Percentiles rank a stretch among this genome's conserved stretches.
phyloP scores from a whole-genome alignment of 2,113 vertebrate genomes.

The Phocoena sinus region DNA sequence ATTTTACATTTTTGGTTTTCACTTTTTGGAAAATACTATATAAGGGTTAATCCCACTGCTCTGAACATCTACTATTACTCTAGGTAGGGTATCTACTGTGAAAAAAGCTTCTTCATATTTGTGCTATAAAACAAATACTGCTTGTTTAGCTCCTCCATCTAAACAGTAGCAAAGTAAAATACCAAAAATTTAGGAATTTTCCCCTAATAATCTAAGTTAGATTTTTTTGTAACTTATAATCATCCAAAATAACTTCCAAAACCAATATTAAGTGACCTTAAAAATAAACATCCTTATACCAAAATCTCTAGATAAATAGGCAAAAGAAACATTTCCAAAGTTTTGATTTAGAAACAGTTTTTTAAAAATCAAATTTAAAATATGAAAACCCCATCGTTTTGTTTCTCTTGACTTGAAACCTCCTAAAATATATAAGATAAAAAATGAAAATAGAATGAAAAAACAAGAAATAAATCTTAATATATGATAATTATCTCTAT shows the following conservation, averaged over 20 bases:
- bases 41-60: neutral
- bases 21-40: neutral
- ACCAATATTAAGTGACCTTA: neutral
- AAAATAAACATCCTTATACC: slow-evolving; percentile 5
- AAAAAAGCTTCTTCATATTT: neutral
- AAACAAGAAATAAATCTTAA: neutral
- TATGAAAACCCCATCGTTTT: neutral
- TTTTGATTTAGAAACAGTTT: slow-evolving; percentile 12
- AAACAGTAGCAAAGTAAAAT: slow-evolving; percentile 16
- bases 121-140: slow-evolving; percentile 10
- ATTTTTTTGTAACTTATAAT: neutral
- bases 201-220: neutral
- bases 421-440: neutral
- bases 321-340: neutral
- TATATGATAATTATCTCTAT: neutral
- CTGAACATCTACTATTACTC: neutral
- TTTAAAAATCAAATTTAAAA: neutral
- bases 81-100: neutral
- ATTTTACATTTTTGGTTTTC: neutral
- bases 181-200: neutral
- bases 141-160: neutral
- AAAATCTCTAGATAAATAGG: neutral
- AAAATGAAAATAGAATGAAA: neutral
- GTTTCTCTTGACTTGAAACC: neutral
- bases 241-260: slow-evolving; percentile 37